These are phyloP conservation scores for Chrysina gloriosa DNA, from an alignment of 2,888 invertebrate species.

Conservation along the genomic window DNA sequence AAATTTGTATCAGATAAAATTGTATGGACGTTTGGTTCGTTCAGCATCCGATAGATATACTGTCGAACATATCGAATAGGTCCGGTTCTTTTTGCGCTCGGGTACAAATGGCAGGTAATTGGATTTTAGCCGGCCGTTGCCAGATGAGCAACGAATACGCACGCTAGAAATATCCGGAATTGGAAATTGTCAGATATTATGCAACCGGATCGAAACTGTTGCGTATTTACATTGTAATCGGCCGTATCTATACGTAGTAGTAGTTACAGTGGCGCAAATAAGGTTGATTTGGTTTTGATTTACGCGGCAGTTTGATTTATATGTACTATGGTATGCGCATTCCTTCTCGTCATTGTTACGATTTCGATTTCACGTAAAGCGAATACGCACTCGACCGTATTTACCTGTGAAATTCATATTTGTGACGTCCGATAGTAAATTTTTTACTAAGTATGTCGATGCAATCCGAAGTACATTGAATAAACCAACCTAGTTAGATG, in stretches of 20 bases:
- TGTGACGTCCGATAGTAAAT: too few species aligned
- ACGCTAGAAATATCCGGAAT: constrained; percentile 6
- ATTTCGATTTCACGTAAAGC: constrained; percentile 1
- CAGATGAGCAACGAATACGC: constrained; percentile 18
- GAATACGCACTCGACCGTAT: not conserved
- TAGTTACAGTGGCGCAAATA: not conserved
- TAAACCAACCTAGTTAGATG: too few species aligned
- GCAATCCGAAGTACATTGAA: too few species aligned
- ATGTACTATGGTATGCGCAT: not conserved
- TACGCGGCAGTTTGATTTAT: constrained; percentile 12
- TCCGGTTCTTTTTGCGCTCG: not conserved
- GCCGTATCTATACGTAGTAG: not conserved
- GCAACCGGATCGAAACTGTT: constrained; percentile 8
- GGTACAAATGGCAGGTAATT: constrained; percentile 22
- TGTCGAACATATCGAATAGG: not conserved
- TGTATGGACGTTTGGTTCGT: too few species aligned
- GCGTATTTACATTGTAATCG: constrained; percentile 16
- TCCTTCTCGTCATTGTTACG: not conserved
- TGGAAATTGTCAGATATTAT: constrained; percentile 24
- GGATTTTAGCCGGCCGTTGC: constrained; percentile 18
- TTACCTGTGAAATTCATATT: too few species aligned
- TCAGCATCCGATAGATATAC: too few species aligned
- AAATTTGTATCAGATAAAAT: too few species aligned
- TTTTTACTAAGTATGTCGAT: too few species aligned
- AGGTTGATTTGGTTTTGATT: constrained; percentile 31